Evolutionary conservation across 2,797 vertebrate genomes (phyloP).

Genomic region (Ispidina lecontei): DNA sequence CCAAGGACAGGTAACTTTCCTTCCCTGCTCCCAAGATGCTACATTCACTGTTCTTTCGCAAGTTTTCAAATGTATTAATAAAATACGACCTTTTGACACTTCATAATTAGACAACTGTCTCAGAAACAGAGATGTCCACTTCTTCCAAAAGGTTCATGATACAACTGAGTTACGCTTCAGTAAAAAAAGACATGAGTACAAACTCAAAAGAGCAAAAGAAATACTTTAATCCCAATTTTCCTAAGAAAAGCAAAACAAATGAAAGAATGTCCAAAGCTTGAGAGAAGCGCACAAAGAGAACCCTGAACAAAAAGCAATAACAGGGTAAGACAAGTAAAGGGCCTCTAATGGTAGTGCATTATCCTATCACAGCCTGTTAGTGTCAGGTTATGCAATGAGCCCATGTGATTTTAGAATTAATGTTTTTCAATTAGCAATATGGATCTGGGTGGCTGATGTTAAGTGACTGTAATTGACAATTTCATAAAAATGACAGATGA

Average conservation of each 20-base stretch:
- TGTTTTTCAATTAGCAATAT: conserved; percentile 28
- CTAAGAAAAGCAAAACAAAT: not conserved
- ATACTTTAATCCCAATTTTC: not conserved
- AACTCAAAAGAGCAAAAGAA: not conserved
- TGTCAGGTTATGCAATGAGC: not conserved
- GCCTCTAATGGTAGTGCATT: conserved; percentile 17
- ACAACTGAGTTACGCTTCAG: not conserved
- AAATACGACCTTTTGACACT: not conserved
- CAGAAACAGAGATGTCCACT: not conserved
- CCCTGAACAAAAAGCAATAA: not conserved
- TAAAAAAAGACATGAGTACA: not conserved
- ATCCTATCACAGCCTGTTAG: not conserved
- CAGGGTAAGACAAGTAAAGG: not conserved
- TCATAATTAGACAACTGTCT: not conserved
- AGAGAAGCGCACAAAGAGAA: not conserved
- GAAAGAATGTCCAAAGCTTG: not conserved
- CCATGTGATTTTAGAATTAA: conserved; percentile 1
- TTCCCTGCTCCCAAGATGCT: not conserved
- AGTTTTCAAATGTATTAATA: not conserved
- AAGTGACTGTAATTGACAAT: not conserved
- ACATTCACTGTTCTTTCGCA: not conserved
- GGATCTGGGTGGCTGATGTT: not conserved
- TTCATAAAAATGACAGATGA: not conserved
- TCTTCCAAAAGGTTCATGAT: not conserved
- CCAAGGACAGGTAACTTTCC: not conserved